Evolutionary conservation across 2,113 vertebrate species (phyloP).

Genomic region (Zeus faber): DNA sequence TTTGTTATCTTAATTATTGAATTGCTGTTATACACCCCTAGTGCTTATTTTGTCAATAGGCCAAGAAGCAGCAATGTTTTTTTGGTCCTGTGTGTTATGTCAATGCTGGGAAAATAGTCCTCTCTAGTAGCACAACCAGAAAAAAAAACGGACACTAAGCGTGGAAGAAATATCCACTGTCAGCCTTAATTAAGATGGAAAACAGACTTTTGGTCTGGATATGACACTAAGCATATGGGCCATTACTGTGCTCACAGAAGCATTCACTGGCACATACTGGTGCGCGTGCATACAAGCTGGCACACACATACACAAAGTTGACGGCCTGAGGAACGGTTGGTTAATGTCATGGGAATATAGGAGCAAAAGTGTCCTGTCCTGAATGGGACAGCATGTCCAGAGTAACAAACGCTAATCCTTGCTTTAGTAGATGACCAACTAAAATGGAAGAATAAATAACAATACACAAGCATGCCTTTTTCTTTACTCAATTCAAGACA

Average conservation of each 20-base stretch:
- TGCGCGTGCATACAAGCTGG: constrained; percentile 1
- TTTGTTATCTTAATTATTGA: too few species aligned
- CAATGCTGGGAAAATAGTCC: constrained; percentile 31
- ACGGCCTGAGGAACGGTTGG: constrained; percentile 35
- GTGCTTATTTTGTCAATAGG: constrained; percentile 6
- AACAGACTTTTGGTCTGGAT: constrained; percentile 25
- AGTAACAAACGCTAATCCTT: constrained; percentile 14
- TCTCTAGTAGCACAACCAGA: constrained; percentile 16
- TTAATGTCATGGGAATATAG: constrained; percentile 48
- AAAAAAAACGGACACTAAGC: background rate
- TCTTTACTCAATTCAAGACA: too few species aligned
- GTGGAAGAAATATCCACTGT: constrained; percentile 3
- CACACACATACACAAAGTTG: constrained; percentile 25
- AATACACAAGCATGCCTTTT: background rate
- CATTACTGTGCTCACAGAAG: constrained; percentile 23
- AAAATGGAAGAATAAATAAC: background rate
- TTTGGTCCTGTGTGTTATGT: constrained; percentile 2
- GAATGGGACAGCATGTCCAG: constrained; percentile 31
- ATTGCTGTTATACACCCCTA: too few species aligned
- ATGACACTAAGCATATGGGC: constrained; percentile 38
- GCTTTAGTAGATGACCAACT: constrained; percentile 9
- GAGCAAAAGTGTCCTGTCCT: constrained; percentile 29
- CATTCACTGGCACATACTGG: constrained; percentile 12
- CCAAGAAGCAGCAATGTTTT: background rate
- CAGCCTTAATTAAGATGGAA: constrained; percentile 12